phyloP scores from a whole-genome alignment of 2,113 vertebrate species.

The Lynx canadensis region DNA sequence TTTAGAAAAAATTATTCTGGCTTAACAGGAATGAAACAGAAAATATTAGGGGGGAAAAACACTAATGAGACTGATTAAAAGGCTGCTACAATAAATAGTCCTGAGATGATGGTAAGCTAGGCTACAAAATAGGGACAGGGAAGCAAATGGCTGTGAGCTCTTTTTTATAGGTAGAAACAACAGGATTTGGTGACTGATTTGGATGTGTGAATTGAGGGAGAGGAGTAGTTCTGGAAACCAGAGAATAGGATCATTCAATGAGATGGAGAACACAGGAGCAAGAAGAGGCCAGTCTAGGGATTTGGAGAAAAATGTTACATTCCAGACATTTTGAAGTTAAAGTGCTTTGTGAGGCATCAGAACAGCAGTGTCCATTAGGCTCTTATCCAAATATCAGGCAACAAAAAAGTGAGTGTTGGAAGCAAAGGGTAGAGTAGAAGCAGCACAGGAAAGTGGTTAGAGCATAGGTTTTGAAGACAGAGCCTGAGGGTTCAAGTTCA shows the following conservation, averaged over 20 bases:
- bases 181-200: background rate
- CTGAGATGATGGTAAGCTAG: background rate
- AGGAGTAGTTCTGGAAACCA: background rate
- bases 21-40: constrained; percentile 25
- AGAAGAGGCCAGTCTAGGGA: background rate
- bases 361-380: background rate
- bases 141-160: constrained; percentile 5
- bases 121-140: background rate
- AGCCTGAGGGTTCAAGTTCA: constrained; percentile 14
- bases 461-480: background rate
- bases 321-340: background rate
- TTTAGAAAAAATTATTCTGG: constrained; percentile 13
- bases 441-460: background rate
- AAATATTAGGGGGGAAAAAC: too few species aligned
- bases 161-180: constrained; percentile 31
- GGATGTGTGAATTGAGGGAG: background rate
- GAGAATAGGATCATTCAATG: background rate
- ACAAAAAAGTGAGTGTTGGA: background rate
- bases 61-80: background rate
- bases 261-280: background rate
- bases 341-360: background rate
- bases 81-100: background rate
- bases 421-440: background rate
- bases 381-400: background rate
- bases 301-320: background rate